Conservation (phyloP, 2,888 invertebrate genomes). For the Lypha dubia region DNA sequence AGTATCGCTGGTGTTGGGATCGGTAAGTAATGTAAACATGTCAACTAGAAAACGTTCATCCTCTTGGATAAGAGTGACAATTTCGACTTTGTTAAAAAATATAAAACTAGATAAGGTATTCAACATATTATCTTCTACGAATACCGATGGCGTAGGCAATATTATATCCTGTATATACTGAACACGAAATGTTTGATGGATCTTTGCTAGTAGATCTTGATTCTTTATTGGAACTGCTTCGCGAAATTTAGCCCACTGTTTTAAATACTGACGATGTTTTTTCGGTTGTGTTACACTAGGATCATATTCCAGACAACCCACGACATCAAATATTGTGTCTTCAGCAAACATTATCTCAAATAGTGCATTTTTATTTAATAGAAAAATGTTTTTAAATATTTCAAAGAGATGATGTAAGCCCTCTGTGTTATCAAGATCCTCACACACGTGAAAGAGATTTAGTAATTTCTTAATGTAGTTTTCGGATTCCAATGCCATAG, state of each 20-base stretch:
- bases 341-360: slow-evolving; percentile 99
- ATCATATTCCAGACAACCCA: slow-evolving; percentile 99
- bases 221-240: slow-evolving; percentile 98
- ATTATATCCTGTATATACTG: slow-evolving; percentile 99
- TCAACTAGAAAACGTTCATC: slow-evolving; percentile 98
- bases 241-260: slow-evolving; percentile 94
- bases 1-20: slow-evolving; percentile 91
- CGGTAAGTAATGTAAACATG: slow-evolving; percentile 95
- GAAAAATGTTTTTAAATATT: slow-evolving; percentile 99
- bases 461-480: slow-evolving; percentile 97
- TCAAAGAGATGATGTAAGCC: slow-evolving; percentile 98
- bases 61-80: slow-evolving; percentile 98
- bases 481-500: slow-evolving; percentile 95
- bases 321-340: slow-evolving; percentile 98
- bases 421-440: slow-evolving; percentile 97
- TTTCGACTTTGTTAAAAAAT: slow-evolving; percentile 99
- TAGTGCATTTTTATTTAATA: slow-evolving; percentile 97
- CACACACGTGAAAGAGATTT: slow-evolving; percentile 97
- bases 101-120: slow-evolving; percentile 99
- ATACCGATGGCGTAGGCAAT: slow-evolving; percentile 98
- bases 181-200: slow-evolving; percentile 99
- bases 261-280: slow-evolving; percentile 97
- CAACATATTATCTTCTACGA: slow-evolving; percentile 99
- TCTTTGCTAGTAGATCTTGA: slow-evolving; percentile 96
- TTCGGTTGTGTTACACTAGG: slow-evolving; percentile 93